Evolutionary conservation across 2,113 vertebrate species (phyloP), one percentile per base, ranked within the genome.

Genomic region (Peucedramus taeniatus): DNA sequence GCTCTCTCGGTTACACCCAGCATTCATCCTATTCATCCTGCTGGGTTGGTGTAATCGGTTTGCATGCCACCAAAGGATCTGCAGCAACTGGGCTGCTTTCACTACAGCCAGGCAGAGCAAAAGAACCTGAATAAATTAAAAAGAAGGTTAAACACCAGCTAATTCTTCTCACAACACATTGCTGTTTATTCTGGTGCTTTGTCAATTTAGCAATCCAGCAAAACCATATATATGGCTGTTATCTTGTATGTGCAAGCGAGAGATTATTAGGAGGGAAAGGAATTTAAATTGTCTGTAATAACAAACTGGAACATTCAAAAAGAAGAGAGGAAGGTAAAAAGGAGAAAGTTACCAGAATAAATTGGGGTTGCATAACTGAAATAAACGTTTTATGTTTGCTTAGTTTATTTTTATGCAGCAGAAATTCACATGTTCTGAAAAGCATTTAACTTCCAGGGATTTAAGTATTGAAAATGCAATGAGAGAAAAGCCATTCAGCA

Each of bases 151-250:
- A 94, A 82, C 37, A 90, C 42, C 71, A 78, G 69, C 86, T 95
- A 90, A 90, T 93, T 92, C 92, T 90, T 44, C 57, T 92, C 1
- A 0, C 49, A 84, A 84, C 65, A 76, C 51, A 53, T 0, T 27
- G 47, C 63, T 79, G 76, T 78, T 96, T 95, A 78, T 93, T 94
- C 85, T 50, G 88, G 80, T 91, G 82, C 69, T 96, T 69, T 89
- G 85, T 94, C 90, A 92, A 81, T 90, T 92, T 63, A 82, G 80
- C 85, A 87, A 95, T 57, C 69, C 92, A 79, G 72, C 51, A 93
- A 87, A 94, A 68, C 72, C 83, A 57, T 50, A 72, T 37, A 89
- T 33, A 26, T 37, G 69, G 64, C 56, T 75, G 64, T 89, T 95
- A 96, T 76, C 92, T 90, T 82, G 51, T 42, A 63, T 28, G 53